Evolutionary conservation across 2,797 vertebrate species (phyloP).

Genomic region (Toxotes lorentzi): DNA sequence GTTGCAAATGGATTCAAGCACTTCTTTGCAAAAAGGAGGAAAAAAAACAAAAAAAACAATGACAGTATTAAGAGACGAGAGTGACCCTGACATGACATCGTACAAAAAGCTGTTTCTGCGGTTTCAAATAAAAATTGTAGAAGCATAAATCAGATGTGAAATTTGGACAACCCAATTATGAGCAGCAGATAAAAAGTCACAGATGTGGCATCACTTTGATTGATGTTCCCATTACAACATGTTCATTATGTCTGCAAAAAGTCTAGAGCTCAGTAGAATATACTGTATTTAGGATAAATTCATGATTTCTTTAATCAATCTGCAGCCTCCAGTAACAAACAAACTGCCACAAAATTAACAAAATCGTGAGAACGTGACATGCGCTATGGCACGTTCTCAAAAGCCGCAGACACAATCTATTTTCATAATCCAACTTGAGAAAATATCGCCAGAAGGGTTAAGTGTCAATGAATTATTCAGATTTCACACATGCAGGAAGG

Average conservation of each 20-base stretch:
- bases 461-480: conserved; percentile 69
- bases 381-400: conserved; percentile 10
- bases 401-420: conserved; percentile 23
- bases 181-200: conserved; percentile 11
- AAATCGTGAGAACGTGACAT: no score
- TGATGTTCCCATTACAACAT: conserved; percentile 22
- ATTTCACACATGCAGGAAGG: conserved; percentile 64
- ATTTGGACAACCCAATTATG: conserved; percentile 36
- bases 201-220: conserved; percentile 44
- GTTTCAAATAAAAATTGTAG: conserved; percentile 35
- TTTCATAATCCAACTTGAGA: conserved; percentile 43
- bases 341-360: background rate
- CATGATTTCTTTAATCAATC: conserved; percentile 21
- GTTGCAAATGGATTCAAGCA: conserved; percentile 51
- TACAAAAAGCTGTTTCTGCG: conserved; percentile 46
- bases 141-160: conserved; percentile 29
- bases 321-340: background rate
- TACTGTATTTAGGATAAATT: conserved; percentile 12
- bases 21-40: conserved; percentile 21
- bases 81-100: conserved; percentile 56
- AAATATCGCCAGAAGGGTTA: conserved; percentile 38
- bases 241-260: conserved; percentile 20
- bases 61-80: conserved; percentile 51
- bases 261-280: conserved; percentile 1
- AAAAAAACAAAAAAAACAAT: conserved; percentile 43